These are phyloP conservation scores for Alviniconcha marisindica DNA, from an alignment of 1,140 invertebrate genomes.

Conservation along the genomic window DNA sequence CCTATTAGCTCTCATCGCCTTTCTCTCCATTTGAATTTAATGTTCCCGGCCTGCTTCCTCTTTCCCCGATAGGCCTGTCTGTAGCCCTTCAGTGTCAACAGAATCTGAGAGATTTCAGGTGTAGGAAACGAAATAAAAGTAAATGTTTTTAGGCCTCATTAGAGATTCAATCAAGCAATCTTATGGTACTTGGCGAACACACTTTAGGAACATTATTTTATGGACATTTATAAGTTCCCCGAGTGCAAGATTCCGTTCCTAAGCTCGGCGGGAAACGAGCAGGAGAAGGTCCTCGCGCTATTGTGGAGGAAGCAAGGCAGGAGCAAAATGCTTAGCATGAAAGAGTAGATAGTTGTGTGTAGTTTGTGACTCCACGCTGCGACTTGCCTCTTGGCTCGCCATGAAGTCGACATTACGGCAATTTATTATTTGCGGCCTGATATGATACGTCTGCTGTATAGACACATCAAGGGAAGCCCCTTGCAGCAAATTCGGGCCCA, in stretches of 20 bases:
- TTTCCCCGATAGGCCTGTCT: too few species aligned
- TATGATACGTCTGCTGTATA: conserved; percentile 19
- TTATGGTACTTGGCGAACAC: conserved; percentile 18
- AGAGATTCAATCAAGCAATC: conserved; percentile 12
- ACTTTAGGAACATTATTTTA: conserved; percentile 14
- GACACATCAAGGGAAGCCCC: conserved; percentile 28
- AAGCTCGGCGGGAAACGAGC: background rate
- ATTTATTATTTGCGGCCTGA: conserved; percentile 18
- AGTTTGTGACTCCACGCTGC: background rate
- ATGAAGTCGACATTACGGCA: conserved; percentile 17
- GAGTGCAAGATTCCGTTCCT: background rate
- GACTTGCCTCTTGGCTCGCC: too few species aligned
- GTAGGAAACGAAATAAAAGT: conserved; percentile 13
- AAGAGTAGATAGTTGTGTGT: background rate
- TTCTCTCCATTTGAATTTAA: too few species aligned
- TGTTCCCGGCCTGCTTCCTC: too few species aligned
- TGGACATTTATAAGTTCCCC: conserved; percentile 20
- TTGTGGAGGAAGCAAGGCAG: background rate
- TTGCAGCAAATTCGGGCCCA: conserved; percentile 27
- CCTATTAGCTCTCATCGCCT: too few species aligned
- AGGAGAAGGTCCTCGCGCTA: background rate
- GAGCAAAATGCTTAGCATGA: background rate
- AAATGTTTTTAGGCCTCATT: conserved; percentile 16
- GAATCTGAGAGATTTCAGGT: too few species aligned
- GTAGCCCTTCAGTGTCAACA: too few species aligned